These are phyloP conservation scores for Eolophus roseicapilla DNA, from an alignment of 2,113 vertebrate genomes.

Conservation along the genomic window DNA sequence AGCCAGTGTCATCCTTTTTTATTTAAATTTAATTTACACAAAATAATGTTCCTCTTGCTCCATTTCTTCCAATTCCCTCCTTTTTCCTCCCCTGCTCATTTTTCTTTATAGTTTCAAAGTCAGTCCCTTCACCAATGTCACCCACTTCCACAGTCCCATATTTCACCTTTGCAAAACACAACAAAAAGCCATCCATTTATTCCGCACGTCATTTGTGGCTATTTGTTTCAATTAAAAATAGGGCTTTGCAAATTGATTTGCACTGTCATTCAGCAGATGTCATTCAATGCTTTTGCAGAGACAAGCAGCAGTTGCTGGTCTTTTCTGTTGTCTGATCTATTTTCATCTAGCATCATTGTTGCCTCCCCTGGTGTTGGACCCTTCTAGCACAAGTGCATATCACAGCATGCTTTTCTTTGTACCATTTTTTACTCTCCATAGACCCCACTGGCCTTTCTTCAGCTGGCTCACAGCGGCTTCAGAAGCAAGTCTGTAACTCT, in stretches of 20 bases:
- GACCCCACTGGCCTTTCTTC: not conserved
- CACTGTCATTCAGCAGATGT: not conserved
- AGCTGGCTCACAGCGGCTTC: not conserved
- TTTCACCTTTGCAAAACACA: slow-evolving; percentile 35
- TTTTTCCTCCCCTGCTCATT: slow-evolving; percentile 57
- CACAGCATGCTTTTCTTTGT: not conserved
- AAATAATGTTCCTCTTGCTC: slow-evolving; percentile 74
- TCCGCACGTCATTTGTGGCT: not conserved
- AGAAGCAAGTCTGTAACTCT: not conserved
- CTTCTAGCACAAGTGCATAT: not conserved
- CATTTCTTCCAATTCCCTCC: slow-evolving; percentile 69
- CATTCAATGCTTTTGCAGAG: not conserved
- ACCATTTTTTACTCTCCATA: not conserved
- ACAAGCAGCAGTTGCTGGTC: not conserved
- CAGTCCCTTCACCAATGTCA: slow-evolving; percentile 51
- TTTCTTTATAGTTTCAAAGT: slow-evolving; percentile 63
- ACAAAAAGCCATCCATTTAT: not conserved
- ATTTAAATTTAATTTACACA: slow-evolving; percentile 76
- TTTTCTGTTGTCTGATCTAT: not conserved
- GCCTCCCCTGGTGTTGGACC: not conserved
- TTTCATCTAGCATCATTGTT: not conserved
- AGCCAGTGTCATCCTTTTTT: slow-evolving; percentile 65
- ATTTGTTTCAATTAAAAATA: slow-evolving; percentile 24
- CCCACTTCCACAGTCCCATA: not conserved
- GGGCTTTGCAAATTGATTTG: not conserved